Evolutionary conservation across 1,140 invertebrate species (phyloP), one percentile per base, ranked within the genome.

Genomic region (Portunus trituberculatus): DNA sequence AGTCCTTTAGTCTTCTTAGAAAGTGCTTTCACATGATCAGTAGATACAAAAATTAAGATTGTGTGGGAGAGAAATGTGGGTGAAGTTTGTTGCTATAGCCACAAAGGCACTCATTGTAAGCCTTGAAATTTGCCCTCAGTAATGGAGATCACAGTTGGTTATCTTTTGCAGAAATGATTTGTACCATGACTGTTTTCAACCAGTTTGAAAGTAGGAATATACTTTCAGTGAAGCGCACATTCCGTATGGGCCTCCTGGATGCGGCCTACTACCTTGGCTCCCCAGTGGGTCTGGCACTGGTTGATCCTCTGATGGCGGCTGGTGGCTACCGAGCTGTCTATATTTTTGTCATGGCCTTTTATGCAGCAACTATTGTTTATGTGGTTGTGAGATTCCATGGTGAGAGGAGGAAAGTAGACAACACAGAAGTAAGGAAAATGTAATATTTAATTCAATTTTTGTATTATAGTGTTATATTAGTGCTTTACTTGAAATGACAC

Each of bases 221-320:
- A 59, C 52, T 25, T 28, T 39, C 92, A 95, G 95, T 76, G 2
- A 82, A 46, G 48, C 48, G 95, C 20, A 95, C 95, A 28, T 6
- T 93, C 4, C 48, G 92, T 4, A 95, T 95, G 91, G 95, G 95
- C 16, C 48, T 95, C 29, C 67, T 95, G 92, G 95, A 95, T 76
- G 92, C 91, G 16, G 31, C 88, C 6, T 95, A 95, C 76, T 95
- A 95, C 92, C 88, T 95, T 29, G 95, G 95, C 3, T 88, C 86
- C n/a, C 95, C 95, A 10, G 92, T 93, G 7, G 95, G 95, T 25
- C 28, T 45, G 6, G 95, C 95, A 0, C 6, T 95, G 12, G 95
- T 46, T n/a, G 76, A 32, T 25, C 92, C 92, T 16, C 87, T 95
- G 6, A 28, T 95, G 28, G 67, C 90, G 14, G 52, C 95, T n/a